Percentiles rank a stretch among this genome's conserved stretches.
phyloP scores from a whole-genome alignment of 2,797 vertebrate species.

The Euthynnus affinis region DNA sequence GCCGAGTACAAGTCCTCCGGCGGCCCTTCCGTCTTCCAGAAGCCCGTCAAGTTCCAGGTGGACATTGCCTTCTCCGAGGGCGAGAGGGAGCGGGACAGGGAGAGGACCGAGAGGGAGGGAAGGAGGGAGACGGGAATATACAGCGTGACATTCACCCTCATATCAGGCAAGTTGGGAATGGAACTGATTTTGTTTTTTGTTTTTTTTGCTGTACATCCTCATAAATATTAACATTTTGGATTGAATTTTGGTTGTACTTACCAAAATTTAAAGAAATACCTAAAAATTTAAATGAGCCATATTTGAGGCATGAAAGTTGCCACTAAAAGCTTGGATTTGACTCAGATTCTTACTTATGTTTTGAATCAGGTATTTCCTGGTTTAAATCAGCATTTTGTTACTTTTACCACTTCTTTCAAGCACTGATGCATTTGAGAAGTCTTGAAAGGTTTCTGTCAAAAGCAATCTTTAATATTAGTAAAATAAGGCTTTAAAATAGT shows the following conservation, averaged over 20 bases:
- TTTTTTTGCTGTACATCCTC: no score
- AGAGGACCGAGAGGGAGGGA: slow-evolving; percentile 84
- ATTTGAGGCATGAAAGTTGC: neutral
- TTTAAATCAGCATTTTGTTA: neutral
- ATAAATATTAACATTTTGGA: neutral
- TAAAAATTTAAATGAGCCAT: neutral
- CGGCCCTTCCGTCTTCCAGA: slow-evolving; percentile 94
- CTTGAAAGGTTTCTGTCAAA: no score
- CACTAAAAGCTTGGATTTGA: neutral
- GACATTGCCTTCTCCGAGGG: slow-evolving; percentile 93
- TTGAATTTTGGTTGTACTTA: neutral
- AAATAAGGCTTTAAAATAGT: neutral
- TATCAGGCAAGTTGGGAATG: slow-evolving; percentile 86
- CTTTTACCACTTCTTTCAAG: neutral
- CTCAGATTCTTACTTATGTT: no score
- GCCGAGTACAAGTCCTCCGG: slow-evolving; percentile 93
- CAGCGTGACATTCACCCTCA: slow-evolving; percentile 95
- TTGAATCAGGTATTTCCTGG: no score
- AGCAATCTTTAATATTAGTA: neutral
- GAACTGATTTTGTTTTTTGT: no score
- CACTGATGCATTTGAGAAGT: neutral
- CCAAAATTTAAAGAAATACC: neutral
- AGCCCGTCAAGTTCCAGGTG: slow-evolving; percentile 94
- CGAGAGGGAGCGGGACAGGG: slow-evolving; percentile 84
- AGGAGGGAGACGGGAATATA: slow-evolving; percentile 91